Base-by-base conservation (phyloP, 2,797 vertebrate genomes). In the Fundulus diaphanus region DNA sequence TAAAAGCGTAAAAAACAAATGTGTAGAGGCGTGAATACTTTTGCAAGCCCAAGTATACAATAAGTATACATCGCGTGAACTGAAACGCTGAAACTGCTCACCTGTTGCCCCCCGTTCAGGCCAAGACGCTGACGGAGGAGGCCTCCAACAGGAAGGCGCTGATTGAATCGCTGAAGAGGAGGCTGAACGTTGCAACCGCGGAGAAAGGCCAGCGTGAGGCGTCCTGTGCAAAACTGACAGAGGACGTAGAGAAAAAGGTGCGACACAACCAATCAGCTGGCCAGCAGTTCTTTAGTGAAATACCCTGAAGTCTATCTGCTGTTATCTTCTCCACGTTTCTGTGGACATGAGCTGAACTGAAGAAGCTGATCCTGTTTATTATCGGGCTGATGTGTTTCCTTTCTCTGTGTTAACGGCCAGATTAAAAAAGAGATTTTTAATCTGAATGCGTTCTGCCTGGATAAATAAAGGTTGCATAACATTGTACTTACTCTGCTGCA, bases 201-300 rank as follows among this genome's bases (percentile, higher is more conserved):
- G 96, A 97, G 85, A 99, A 96, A 84, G 93, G 89, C 85, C 94
- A 96, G 11, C 91, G 94, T 73, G 96, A 98, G 76, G 86, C 95
- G 77, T 93, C 95, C 86, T 95, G 95, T 88, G 82, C 88, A 63
- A 96, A 95, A 87, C 89, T 95, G 68, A 96, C 94, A 88, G 95
- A 96, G 12, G 96, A 97, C n/a, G 83, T 97, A 81, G 95, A 95
- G 48, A 96, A 95, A 93, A 98, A 97, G 96, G 97, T 98, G 86
- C 35, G 69, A 49, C 49, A 42, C 12, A 27, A 5, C 0, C 1
- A 29, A 6, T 4, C 4, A 67, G 3, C 20, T 29, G 27, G 5
- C 63, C 79, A 22, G 68, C 31, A 68, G 22, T 27, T 59, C 5
- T 76, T 61, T 11, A 57, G 7, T 37, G 33, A 18, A 9, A 20